Evolutionary conservation across 2,113 vertebrate genomes (phyloP).

Genomic region (Solenodon paradoxus): DNA sequence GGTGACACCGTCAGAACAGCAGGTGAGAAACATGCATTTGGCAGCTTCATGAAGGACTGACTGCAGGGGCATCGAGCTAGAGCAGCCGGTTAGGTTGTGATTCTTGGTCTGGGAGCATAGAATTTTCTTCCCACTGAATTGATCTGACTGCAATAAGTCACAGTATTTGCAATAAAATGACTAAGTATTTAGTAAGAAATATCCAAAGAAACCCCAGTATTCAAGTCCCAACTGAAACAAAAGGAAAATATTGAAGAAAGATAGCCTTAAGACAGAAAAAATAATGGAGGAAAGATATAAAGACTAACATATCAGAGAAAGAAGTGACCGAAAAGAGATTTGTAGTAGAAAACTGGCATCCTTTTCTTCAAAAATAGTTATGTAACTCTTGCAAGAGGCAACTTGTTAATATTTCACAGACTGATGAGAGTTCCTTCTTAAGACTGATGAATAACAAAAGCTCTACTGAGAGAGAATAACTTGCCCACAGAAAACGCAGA

Average conservation of each 20-base stretch:
- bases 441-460: neutral
- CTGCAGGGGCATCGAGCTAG: neutral
- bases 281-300: neutral
- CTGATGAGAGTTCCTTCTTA: neutral
- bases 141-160: slow-evolving; percentile 25
- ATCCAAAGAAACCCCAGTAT: slow-evolving; percentile 24
- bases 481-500: neutral
- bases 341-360: neutral
- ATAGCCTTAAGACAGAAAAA: neutral
- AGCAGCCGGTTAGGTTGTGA: neutral
- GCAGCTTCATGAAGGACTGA: neutral
- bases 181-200: slow-evolving; percentile 29
- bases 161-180: slow-evolving; percentile 24
- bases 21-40: neutral
- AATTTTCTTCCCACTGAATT: slow-evolving; percentile 42
- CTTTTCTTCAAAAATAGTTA: neutral
- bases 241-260: neutral
- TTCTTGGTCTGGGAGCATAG: slow-evolving; percentile 47
- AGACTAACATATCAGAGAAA: neutral
- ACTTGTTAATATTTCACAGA: slow-evolving; percentile 2
- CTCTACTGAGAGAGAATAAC: neutral
- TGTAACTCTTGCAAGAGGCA: neutral
- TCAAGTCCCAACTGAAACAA: neutral
- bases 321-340: neutral
- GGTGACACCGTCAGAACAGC: neutral